Conservation (phyloP, 2,113 vertebrate genomes). For the Polypterus bichir region DNA sequence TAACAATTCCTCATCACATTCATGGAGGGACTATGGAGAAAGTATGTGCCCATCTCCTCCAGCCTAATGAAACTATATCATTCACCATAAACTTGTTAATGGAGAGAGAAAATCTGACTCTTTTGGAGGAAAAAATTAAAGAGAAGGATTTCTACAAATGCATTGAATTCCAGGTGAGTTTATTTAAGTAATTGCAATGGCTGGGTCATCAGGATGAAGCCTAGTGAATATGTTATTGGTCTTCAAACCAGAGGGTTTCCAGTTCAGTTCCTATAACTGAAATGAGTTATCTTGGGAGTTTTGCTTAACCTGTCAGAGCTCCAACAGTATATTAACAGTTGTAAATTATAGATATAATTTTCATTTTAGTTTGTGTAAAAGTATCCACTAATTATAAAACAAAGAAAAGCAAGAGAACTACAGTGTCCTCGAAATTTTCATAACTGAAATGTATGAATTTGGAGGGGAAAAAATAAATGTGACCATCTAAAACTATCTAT, state of each 20-base stretch:
- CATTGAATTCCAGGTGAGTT: slow-evolving; percentile 35
- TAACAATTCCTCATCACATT: slow-evolving; percentile 40
- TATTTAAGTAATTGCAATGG: too few relatives aligned
- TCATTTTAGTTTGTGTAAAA: slow-evolving; percentile 22
- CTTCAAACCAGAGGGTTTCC: too few relatives aligned
- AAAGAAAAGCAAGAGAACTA: slow-evolving; percentile 10
- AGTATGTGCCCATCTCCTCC: slow-evolving; percentile 36
- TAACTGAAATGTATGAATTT: slow-evolving; percentile 28
- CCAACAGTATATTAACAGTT: too few relatives aligned
- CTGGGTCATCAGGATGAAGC: too few relatives aligned
- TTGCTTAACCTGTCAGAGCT: too few relatives aligned
- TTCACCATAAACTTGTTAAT: slow-evolving; percentile 23
- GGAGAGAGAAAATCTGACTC: neutral
- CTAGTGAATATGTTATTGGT: too few relatives aligned
- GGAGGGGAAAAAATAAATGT: slow-evolving; percentile 49
- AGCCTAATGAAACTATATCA: slow-evolving; percentile 3
- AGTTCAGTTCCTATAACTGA: too few relatives aligned
- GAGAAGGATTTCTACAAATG: slow-evolving; percentile 32
- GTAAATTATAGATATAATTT: too few relatives aligned
- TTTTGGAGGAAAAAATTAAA: slow-evolving; percentile 25
- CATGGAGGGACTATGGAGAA: slow-evolving; percentile 35
- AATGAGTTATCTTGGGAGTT: too few relatives aligned
- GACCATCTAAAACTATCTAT: slow-evolving; percentile 34
- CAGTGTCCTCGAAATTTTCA: slow-evolving; percentile 33
- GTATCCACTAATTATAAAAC: slow-evolving; percentile 16